Base-by-base conservation (phyloP, 1,140 invertebrate species). In the Drosophila repletoides region DNA sequence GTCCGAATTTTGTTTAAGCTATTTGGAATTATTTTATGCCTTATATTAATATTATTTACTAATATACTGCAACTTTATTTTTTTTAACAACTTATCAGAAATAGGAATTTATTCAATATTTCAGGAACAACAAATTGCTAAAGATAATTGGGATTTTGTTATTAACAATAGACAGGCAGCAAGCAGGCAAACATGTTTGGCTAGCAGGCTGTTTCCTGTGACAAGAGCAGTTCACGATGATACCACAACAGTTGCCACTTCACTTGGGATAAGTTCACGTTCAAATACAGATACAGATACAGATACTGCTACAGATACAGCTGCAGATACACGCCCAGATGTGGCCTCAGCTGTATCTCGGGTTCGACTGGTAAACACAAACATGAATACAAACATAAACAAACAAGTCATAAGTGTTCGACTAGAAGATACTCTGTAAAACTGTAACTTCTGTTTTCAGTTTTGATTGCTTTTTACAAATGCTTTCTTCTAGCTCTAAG, bases 361-460 rank as follows among this genome's bases (percentile, higher is more conserved):
- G 53, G 12, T 43, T 9, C 10, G 34, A 17, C 43, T 22, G 9
- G 28, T 45, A 60, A 65, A 65, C 28, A 59, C 21, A 46, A 61
- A 29, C 5, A 52, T 24, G 51, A 45, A 55, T 19, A 48, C 56
- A 24, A 9, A 10, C 26, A 43, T n/a, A 43, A 22, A 26, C n/a
- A 31, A 19, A 38, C 10, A 10, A 14, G 12, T 9, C 21, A 17
- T 1, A n/a, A n/a, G n/a, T n/a, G n/a, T n/a, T n/a, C n/a, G n/a
- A n/a, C n/a, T n/a, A n/a, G n/a, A n/a, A n/a, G n/a, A n/a, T n/a
- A n/a, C n/a, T n/a, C n/a, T n/a, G n/a, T n/a, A n/a, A n/a, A n/a
- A n/a, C n/a, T n/a, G n/a, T n/a, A n/a, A n/a, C n/a, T n/a, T n/a
- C n/a, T n/a, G n/a, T n/a, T n/a, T n/a, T n/a, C n/a, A n/a, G n/a